phyloP scores from a whole-genome alignment of 37 sponge, comb jelly and placozoan species.

The Geodia barretti region DNA sequence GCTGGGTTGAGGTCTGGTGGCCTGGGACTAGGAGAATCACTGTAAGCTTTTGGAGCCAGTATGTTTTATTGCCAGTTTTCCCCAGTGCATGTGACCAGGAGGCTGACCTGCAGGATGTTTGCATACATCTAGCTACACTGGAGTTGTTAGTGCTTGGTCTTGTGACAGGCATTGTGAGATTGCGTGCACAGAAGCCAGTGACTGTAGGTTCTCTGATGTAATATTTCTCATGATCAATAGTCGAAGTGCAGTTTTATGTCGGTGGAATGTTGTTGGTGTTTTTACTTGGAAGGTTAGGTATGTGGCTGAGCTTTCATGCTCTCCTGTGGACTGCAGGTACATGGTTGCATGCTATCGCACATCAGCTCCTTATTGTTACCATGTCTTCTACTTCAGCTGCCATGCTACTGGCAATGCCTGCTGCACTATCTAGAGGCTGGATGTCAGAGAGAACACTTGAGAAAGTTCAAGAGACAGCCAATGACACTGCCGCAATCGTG shows the following conservation, averaged over 20 bases:
- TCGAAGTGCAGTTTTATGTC: neutral
- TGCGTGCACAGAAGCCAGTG: neutral
- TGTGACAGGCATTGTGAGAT: neutral
- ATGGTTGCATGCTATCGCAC: neutral
- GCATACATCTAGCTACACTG: neutral
- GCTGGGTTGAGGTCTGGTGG: neutral
- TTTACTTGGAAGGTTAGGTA: neutral
- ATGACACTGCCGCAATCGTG: too few relatives aligned
- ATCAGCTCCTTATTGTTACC: neutral
- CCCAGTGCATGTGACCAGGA: neutral
- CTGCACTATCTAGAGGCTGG: neutral
- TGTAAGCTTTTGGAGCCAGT: neutral
- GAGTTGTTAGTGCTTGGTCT: neutral
- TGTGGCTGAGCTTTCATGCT: neutral
- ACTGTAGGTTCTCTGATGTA: neutral
- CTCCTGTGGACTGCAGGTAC: neutral
- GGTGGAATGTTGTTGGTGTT: neutral
- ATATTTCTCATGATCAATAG: neutral
- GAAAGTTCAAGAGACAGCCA: neutral
- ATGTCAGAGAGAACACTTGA: neutral
- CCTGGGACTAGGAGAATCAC: neutral
- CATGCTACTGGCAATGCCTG: neutral
- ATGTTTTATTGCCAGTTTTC: neutral
- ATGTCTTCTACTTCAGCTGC: neutral
- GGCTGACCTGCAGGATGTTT: neutral